A percentile compares a stretch with the other conserved stretches of the same genome.
Conservation (phyloP, 2,888 invertebrate genomes). For the Polydrusus tereticollis region DNA sequence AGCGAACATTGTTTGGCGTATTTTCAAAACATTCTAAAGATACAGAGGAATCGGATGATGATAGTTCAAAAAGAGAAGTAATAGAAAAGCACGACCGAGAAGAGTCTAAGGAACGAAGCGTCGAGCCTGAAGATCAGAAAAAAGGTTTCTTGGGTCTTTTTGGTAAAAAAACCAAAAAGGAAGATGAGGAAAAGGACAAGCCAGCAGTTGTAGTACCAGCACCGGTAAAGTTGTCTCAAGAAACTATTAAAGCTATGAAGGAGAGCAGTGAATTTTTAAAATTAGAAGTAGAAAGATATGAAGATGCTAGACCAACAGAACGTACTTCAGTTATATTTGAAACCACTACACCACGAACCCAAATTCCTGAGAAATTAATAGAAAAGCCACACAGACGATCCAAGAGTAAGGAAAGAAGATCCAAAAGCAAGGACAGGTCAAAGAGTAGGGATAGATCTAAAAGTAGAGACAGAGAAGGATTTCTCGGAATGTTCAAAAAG, state of each 20-base stretch:
- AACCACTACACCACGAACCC: neutral
- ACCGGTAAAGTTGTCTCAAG: slow-evolving; percentile 41
- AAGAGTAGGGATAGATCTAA: slow-evolving; percentile 44
- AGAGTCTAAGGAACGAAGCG: slow-evolving; percentile 58
- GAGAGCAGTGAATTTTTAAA: slow-evolving; percentile 51
- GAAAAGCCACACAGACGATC: slow-evolving; percentile 25
- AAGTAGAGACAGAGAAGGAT: slow-evolving; percentile 46
- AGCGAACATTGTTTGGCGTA: slow-evolving; percentile 59
- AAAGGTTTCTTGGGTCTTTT: slow-evolving; percentile 56
- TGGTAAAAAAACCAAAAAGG: slow-evolving; percentile 51
- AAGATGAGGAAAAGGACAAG: slow-evolving; percentile 11
- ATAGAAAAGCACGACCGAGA: slow-evolving; percentile 64
- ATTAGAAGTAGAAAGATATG: slow-evolving; percentile 52
- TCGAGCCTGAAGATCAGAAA: slow-evolving; percentile 49
- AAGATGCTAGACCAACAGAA: slow-evolving; percentile 51
- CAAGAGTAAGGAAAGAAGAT: slow-evolving; percentile 35
- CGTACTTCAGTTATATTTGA: slow-evolving; percentile 4
- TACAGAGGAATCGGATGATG: slow-evolving; percentile 61
- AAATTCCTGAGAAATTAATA: slow-evolving; percentile 27
- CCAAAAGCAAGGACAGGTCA: slow-evolving; percentile 43
- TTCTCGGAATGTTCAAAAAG: slow-evolving; percentile 58
- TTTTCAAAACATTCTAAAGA: slow-evolving; percentile 62
- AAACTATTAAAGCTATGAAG: slow-evolving; percentile 48
- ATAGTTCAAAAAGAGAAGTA: slow-evolving; percentile 56
- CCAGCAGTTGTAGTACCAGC: neutral